Conservation (phyloP, 2,888 invertebrate genomes). For the Thumatha senex region DNA sequence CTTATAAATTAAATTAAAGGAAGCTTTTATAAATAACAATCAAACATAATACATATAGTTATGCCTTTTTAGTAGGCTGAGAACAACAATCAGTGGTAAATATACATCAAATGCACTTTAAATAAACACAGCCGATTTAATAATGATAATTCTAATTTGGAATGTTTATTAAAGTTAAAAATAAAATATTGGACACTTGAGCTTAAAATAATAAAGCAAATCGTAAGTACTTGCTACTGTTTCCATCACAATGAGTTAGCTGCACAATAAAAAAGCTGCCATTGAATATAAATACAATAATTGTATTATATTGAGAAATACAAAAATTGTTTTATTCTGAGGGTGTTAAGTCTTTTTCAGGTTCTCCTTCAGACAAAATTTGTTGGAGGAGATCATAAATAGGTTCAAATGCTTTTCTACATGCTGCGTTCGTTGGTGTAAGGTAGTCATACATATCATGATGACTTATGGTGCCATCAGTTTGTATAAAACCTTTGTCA, state of each 20-base stretch:
- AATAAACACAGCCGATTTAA: conserved; percentile 68
- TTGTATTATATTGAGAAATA: conserved; percentile 19
- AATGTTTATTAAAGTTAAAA: conserved; percentile 64
- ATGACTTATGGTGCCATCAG: conserved; percentile 92
- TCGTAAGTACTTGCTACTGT: conserved; percentile 68
- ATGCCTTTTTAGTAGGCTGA: too few relatives aligned
- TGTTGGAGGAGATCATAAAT: conserved; percentile 91
- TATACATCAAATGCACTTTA: conserved; percentile 34
- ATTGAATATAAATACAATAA: conserved; percentile 34
- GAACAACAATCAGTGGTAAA: conserved; percentile 26
- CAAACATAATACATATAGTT: too few relatives aligned
- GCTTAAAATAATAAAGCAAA: conserved; percentile 76
- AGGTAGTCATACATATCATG: conserved; percentile 97
- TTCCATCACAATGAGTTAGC: conserved; percentile 76
- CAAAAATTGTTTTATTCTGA: conserved; percentile 81
- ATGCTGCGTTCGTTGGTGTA: conserved; percentile 93
- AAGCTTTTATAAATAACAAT: conserved; percentile 30
- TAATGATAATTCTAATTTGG: conserved; percentile 65
- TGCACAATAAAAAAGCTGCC: conserved; percentile 62
- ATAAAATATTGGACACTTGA: conserved; percentile 54
- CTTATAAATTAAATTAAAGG: conserved; percentile 28
- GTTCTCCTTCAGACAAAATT: conserved; percentile 89
- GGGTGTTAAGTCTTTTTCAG: conserved; percentile 88
- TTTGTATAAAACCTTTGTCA: conserved; percentile 90
- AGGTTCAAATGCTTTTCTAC: conserved; percentile 93